Evolutionary conservation across 2,888 invertebrate genomes (phyloP).

Genomic region (Megaustenia siamemsis): DNA sequence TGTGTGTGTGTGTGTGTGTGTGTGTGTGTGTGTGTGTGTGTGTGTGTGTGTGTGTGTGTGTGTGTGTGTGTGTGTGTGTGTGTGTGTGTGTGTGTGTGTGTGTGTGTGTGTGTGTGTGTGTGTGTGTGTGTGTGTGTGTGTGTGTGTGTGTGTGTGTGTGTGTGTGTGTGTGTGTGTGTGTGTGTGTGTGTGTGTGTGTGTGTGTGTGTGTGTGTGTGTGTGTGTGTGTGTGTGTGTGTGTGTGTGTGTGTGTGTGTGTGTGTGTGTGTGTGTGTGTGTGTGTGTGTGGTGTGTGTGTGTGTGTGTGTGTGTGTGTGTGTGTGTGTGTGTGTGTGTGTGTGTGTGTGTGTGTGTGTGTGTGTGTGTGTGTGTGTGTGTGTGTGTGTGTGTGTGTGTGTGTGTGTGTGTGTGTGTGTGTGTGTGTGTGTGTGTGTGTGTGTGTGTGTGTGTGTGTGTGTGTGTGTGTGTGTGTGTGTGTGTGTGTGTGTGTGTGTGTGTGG

Average conservation of each 20-base stretch:
- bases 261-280: neutral
- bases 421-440: too few species aligned
- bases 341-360: too few species aligned
- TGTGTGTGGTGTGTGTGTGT: neutral
- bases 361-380: too few species aligned
- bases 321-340: too few species aligned
- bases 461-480: neutral
- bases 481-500: too few species aligned
- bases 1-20: neutral
- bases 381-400: too few species aligned
- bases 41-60: too few species aligned
- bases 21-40: neutral
- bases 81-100: conserved; percentile 28
- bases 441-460: too few species aligned
- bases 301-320: too few species aligned
- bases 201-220: neutral
- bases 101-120: conserved; percentile 20
- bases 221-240: neutral
- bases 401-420: too few species aligned
- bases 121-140: conserved; percentile 24
- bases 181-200: neutral
- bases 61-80: neutral
- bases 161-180: neutral
- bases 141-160: conserved; percentile 2
- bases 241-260: neutral